These are phyloP conservation scores for Anhinga rufa DNA, from an alignment of 2,113 vertebrate species.

Conservation along the genomic window DNA sequence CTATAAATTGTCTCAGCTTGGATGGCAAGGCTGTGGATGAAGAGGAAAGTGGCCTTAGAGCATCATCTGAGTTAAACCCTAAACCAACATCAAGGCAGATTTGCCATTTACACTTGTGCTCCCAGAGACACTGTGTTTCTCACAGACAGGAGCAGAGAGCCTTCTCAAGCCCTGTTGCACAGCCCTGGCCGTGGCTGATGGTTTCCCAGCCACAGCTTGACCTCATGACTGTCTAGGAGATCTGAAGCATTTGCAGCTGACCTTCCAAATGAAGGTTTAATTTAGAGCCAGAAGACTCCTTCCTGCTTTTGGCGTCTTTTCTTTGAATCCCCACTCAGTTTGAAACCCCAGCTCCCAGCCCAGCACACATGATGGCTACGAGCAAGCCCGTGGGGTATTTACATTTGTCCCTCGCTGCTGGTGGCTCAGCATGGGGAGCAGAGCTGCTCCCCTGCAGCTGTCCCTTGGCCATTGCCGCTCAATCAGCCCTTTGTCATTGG, in stretches of 20 bases:
- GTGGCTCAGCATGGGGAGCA: neutral
- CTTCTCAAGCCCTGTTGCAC: neutral
- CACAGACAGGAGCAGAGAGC: neutral
- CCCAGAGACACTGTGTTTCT: neutral
- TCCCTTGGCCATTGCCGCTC: neutral
- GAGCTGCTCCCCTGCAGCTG: neutral
- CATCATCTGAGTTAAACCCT: neutral
- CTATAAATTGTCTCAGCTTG: neutral
- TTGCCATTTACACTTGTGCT: neutral
- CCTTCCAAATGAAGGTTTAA: neutral
- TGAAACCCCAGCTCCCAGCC: neutral
- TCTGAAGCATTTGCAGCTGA: neutral
- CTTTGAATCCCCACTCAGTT: neutral
- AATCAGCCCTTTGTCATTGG: neutral
- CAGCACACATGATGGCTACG: accelerated
- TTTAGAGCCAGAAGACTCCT: neutral
- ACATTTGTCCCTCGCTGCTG: neutral
- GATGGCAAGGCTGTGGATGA: neutral
- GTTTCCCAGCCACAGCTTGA: neutral
- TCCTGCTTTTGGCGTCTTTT: neutral
- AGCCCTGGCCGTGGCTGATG: neutral
- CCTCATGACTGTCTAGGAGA: neutral
- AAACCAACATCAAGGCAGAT: neutral
- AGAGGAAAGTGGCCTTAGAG: neutral
- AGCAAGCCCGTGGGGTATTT: neutral